Evolutionary conservation across 1,140 invertebrate genomes (phyloP).

Genomic region (Tribolium castaneum): DNA sequence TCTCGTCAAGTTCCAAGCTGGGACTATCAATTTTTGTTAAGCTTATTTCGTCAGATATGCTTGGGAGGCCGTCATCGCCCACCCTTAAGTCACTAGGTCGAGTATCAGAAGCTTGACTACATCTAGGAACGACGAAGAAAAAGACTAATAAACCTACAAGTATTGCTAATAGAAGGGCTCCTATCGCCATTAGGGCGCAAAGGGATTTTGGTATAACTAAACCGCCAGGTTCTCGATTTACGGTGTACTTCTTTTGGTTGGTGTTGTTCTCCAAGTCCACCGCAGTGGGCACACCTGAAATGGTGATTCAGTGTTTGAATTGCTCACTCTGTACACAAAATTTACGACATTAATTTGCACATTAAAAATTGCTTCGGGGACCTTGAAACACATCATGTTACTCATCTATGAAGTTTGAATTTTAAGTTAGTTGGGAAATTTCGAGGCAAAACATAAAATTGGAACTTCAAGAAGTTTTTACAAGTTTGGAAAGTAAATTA

Average conservation of each 20-base stretch:
- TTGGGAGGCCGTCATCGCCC: neutral
- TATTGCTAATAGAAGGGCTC: slow-evolving; percentile 57
- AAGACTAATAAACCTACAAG: slow-evolving; percentile 59
- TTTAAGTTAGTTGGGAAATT: too few relatives aligned
- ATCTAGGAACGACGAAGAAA: slow-evolving; percentile 56
- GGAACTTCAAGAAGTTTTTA: too few relatives aligned
- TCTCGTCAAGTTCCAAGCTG: slow-evolving; percentile 46
- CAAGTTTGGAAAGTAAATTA: too few relatives aligned
- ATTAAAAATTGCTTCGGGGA: neutral
- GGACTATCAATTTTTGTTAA: neutral
- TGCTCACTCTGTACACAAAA: neutral
- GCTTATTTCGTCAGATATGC: neutral
- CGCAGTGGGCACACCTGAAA: slow-evolving; percentile 58
- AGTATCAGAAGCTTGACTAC: slow-evolving; percentile 40
- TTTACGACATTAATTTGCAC: neutral
- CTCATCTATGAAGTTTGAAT: too few relatives aligned
- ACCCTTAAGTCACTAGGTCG: neutral
- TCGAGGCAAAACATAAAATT: too few relatives aligned
- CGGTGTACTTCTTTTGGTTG: slow-evolving; percentile 61
- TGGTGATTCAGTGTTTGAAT: neutral
- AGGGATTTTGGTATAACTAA: slow-evolving; percentile 57
- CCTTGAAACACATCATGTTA: neutral
- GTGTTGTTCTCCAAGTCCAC: slow-evolving; percentile 59
- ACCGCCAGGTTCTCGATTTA: slow-evolving; percentile 53
- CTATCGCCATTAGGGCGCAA: slow-evolving; percentile 58